These are phyloP conservation scores for Electrona antarctica DNA, from an alignment of 2,113 vertebrate species.

Conservation along the genomic window DNA sequence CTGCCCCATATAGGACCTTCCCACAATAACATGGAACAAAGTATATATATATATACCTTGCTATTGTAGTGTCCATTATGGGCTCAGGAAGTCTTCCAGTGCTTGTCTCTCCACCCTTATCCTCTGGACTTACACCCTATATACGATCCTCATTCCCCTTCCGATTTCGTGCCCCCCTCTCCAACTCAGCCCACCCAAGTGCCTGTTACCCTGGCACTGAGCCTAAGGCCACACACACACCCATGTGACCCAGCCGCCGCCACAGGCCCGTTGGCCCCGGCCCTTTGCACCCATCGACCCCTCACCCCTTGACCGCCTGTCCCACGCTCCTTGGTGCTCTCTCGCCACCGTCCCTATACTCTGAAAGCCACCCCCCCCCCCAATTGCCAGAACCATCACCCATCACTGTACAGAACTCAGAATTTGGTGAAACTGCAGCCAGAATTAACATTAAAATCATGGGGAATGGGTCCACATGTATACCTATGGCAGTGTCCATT, in stretches of 20 bases:
- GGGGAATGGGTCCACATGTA: too few relatives aligned
- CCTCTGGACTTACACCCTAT: conserved; percentile 14
- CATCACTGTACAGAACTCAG: background rate
- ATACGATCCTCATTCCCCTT: too few relatives aligned
- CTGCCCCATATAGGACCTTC: background rate
- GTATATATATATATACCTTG: background rate
- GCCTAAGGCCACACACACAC: conserved; percentile 59
- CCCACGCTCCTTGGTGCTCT: conserved; percentile 66
- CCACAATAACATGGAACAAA: background rate
- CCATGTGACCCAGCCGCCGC: conserved; percentile 59
- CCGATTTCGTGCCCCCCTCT: conserved; percentile 17
- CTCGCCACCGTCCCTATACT: conserved; percentile 23
- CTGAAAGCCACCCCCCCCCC: conserved; percentile 2
- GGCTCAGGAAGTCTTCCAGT: conserved; percentile 29
- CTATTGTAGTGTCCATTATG: too few relatives aligned
- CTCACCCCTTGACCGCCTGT: conserved; percentile 67
- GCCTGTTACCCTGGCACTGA: conserved; percentile 68
- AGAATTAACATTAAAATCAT: too few relatives aligned
- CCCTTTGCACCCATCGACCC: conserved; percentile 62
- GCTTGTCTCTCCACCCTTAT: conserved; percentile 29
- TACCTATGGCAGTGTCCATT: too few relatives aligned
- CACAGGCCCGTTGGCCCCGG: conserved; percentile 43
- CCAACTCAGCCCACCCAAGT: conserved; percentile 65
- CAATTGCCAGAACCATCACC: conserved; percentile 10
- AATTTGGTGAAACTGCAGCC: too few relatives aligned